Conservation (phyloP, 2,113 vertebrate species). For the Erythrolamprus reginae region DNA sequence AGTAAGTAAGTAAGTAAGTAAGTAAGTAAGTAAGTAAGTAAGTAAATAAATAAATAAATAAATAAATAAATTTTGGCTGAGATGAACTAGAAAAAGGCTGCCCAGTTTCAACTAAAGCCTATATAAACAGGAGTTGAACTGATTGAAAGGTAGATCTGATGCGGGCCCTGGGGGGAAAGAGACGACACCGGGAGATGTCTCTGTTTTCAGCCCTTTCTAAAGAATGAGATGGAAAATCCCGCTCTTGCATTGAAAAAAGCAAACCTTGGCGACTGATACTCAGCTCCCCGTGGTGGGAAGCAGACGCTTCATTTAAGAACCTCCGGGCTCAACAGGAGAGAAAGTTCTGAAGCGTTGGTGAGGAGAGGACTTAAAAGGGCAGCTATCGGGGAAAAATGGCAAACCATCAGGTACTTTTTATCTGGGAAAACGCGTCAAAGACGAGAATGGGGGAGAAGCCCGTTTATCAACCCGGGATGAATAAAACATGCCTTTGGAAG, state of each 20-base stretch:
- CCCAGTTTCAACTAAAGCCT: not conserved
- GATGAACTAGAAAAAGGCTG: not conserved
- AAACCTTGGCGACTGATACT: not conserved
- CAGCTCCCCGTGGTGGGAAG: too few species aligned
- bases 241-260: not conserved
- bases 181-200: too few species aligned
- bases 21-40: too few species aligned
- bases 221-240: not conserved
- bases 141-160: too few species aligned
- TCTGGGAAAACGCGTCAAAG: not conserved
- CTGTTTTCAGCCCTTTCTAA: not conserved
- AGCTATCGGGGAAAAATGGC: slow-evolving; percentile 1
- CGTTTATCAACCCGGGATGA: not conserved
- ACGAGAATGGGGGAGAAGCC: not conserved
- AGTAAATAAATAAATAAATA: too few species aligned
- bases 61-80: too few species aligned
- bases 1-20: too few species aligned
- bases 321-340: not conserved
- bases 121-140: not conserved
- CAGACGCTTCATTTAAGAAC: not conserved
- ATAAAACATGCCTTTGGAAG: not conserved
- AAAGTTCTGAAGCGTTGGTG: not conserved
- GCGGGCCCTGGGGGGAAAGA: not conserved
- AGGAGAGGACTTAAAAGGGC: not conserved
- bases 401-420: slow-evolving; percentile 6